Conservation (phyloP, 2,888 invertebrate genomes). For the Macrophya annulata region DNA sequence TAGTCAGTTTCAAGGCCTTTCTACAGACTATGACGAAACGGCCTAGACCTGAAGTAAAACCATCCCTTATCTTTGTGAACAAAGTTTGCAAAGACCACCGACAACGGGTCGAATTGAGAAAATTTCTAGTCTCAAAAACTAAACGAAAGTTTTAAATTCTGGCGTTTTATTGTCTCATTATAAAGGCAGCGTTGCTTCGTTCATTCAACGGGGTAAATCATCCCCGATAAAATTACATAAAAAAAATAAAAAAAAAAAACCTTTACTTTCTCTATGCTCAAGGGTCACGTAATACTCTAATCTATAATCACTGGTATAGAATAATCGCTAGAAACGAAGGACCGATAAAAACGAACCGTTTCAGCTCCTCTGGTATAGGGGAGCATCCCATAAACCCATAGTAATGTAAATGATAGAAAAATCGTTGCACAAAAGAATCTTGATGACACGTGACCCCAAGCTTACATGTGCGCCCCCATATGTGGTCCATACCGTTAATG, state of each 20-base stretch:
- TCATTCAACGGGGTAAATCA: not conserved
- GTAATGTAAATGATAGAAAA: constrained; percentile 53
- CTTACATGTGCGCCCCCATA: constrained; percentile 54
- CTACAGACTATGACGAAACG: not conserved
- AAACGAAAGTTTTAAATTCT: constrained; percentile 2
- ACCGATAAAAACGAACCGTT: constrained; percentile 33
- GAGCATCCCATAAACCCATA: constrained; percentile 31
- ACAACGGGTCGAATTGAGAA: constrained; percentile 24
- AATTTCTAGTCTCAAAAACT: not conserved
- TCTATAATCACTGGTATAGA: constrained; percentile 2
- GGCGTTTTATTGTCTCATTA: not conserved
- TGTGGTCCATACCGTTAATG: constrained; percentile 29
- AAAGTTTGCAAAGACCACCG: constrained; percentile 27
- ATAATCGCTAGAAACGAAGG: constrained; percentile 5
- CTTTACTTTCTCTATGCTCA: not conserved
- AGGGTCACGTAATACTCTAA: not conserved
- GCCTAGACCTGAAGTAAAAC: not conserved
- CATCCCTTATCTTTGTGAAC: constrained; percentile 41
- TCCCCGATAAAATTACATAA: not conserved
- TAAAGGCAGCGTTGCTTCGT: not conserved
- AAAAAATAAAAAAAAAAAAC: not conserved
- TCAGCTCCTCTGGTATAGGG: not conserved
- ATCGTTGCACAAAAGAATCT: constrained; percentile 53
- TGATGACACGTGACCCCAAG: constrained; percentile 51
- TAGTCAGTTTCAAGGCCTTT: not conserved